Percentiles rank a stretch among this genome's conserved stretches.
phyloP scores from a whole-genome alignment of 2,888 invertebrate genomes.

The Tenthredo amoena region DNA sequence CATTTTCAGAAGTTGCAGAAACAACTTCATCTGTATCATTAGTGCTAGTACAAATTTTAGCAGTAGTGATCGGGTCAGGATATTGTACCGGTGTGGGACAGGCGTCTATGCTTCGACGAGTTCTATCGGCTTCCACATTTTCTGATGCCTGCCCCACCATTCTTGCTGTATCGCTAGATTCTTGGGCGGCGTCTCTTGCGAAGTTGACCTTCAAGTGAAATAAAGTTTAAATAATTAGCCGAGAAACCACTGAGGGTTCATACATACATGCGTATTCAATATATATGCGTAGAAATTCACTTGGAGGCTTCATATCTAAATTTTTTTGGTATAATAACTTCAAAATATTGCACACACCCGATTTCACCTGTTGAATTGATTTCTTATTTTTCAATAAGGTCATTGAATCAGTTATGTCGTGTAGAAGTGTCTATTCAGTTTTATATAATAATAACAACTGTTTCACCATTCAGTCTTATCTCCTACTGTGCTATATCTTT shows the following conservation, averaged over 20 bases:
- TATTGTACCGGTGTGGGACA: conserved; percentile 32
- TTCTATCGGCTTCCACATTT: conserved; percentile 90
- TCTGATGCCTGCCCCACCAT: conserved; percentile 94
- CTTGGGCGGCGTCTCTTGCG: conserved; percentile 77
- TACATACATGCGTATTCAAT: conserved; percentile 67
- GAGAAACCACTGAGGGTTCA: conserved; percentile 52
- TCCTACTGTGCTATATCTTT: not conserved
- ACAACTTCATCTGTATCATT: not conserved
- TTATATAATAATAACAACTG: not conserved
- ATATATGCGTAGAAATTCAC: conserved; percentile 68
- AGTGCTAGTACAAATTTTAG: conserved; percentile 43
- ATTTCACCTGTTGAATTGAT: not conserved
- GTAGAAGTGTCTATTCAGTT: not conserved
- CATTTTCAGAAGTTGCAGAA: conserved; percentile 38
- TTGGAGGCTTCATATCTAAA: conserved; percentile 20
- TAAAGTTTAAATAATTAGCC: conserved; percentile 54
- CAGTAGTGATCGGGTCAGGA: conserved; percentile 72
- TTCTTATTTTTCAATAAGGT: not conserved
- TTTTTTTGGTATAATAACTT: not conserved
- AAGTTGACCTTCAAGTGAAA: conserved; percentile 74
- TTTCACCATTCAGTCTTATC: not conserved
- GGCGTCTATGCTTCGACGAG: conserved; percentile 75
- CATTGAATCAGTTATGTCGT: not conserved
- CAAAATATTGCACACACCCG: not conserved
- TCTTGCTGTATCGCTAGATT: conserved; percentile 82